A percentile compares a stretch with the other conserved stretches of the same genome.
Evolutionary conservation across 1,140 invertebrate species (phyloP).

Genomic region (Drosophila ananassae): DNA sequence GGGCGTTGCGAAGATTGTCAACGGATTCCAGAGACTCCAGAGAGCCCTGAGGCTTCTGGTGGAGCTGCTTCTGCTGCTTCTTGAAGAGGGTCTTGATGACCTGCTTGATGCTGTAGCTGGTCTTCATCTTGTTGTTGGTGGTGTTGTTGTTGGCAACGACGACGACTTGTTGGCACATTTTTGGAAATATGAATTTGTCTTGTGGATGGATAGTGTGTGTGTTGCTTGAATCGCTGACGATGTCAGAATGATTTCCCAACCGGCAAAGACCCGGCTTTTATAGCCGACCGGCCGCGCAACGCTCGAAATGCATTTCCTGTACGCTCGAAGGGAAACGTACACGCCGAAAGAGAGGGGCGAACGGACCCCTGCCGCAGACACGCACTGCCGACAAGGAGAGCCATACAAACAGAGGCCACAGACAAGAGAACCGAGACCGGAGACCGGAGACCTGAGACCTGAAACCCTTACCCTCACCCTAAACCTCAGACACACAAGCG

Average conservation of each 20-base stretch:
- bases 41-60: slow-evolving; percentile 55
- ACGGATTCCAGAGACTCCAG: slow-evolving; percentile 75
- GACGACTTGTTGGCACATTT: slow-evolving; percentile 80
- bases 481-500: slow-evolving; percentile 51
- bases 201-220: slow-evolving; percentile 35
- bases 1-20: slow-evolving; percentile 77
- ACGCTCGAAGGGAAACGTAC: slow-evolving; percentile 32
- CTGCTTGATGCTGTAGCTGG: slow-evolving; percentile 85
- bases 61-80: slow-evolving; percentile 73
- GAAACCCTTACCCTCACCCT: slow-evolving; percentile 27
- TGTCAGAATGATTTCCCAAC: slow-evolving; percentile 81
- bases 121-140: slow-evolving; percentile 78
- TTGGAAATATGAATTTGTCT: slow-evolving; percentile 38
- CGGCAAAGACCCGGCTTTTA: slow-evolving; percentile 70
- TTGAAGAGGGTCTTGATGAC: slow-evolving; percentile 84
- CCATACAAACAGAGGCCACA: slow-evolving; percentile 18
- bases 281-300: slow-evolving; percentile 43
- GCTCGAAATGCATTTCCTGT: slow-evolving; percentile 79
- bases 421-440: slow-evolving; percentile 1
- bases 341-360: slow-evolving; percentile 33
- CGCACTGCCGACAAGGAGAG: slow-evolving; percentile 26
- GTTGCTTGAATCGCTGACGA: slow-evolving; percentile 76
- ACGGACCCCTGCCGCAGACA: slow-evolving; percentile 62
- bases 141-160: slow-evolving; percentile 35
- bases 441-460: slow-evolving; percentile 11